Evolutionary conservation across 1,140 invertebrate species (phyloP).

Genomic region (Vanessa atalanta): DNA sequence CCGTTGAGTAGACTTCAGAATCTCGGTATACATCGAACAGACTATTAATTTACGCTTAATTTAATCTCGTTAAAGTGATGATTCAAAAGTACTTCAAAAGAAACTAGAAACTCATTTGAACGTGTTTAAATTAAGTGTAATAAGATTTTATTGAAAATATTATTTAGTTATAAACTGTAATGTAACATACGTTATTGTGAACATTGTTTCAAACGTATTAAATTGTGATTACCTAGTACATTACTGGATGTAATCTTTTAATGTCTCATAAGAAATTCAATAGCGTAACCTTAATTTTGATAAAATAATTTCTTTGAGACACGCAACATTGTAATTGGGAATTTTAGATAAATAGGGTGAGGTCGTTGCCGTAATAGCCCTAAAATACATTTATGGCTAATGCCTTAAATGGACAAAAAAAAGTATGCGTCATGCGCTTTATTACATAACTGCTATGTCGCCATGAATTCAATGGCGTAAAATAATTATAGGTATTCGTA

Average conservation of each 20-base stretch:
- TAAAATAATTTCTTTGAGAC: constrained; percentile 23
- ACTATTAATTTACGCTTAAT: too few relatives aligned
- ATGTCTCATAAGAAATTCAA: constrained; percentile 24
- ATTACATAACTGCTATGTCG: background rate
- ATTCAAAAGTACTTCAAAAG: too few relatives aligned
- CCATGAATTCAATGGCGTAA: too few relatives aligned
- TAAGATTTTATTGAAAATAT: too few relatives aligned
- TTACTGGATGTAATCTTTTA: constrained; percentile 12
- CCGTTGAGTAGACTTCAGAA: too few relatives aligned
- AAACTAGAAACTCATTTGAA: too few relatives aligned
- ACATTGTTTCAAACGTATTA: too few relatives aligned
- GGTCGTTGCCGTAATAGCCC: constrained; percentile 20
- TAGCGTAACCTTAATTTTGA: constrained; percentile 19
- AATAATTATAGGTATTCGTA: too few relatives aligned
- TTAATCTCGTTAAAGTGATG: too few relatives aligned
- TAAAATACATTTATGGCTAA: background rate
- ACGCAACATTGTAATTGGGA: constrained; percentile 32
- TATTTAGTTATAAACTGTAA: too few relatives aligned
- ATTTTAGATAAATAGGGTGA: constrained; percentile 21
- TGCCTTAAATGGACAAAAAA: constrained; percentile 9
- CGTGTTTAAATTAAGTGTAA: too few relatives aligned
- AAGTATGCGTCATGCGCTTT: background rate
- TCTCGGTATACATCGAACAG: too few relatives aligned
- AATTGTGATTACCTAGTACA: background rate
- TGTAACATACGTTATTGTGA: background rate